These are phyloP conservation scores for Hylaea fasciaria DNA, from an alignment of 2,888 invertebrate genomes.

Conservation along the genomic window DNA sequence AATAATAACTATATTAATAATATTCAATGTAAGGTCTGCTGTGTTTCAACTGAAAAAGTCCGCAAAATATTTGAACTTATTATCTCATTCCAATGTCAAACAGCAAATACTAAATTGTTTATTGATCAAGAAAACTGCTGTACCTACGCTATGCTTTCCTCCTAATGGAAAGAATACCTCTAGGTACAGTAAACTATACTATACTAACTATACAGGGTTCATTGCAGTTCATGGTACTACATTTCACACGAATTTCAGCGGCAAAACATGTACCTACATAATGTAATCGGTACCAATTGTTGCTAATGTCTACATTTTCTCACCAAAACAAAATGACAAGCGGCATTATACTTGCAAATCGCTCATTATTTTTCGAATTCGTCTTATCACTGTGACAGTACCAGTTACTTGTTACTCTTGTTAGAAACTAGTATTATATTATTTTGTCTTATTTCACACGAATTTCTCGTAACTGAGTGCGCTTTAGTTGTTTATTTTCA, in stretches of 20 bases:
- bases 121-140: too few species aligned
- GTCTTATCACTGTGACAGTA: constrained; percentile 15
- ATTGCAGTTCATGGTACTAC: constrained; percentile 10
- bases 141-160: too few species aligned
- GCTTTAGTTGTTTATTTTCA: constrained; percentile 1
- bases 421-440: constrained; percentile 4
- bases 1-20: too few species aligned
- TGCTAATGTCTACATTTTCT: constrained; percentile 5
- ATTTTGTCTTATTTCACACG: constrained; percentile 4
- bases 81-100: too few species aligned
- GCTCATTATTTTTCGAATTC: constrained; percentile 19
- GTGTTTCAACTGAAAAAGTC: too few species aligned
- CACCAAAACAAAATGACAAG: constrained; percentile 15
- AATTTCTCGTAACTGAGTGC: constrained; percentile 4
- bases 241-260: constrained; percentile 7
- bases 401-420: constrained; percentile 7
- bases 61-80: too few species aligned
- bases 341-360: constrained; percentile 27
- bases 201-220: background rate
- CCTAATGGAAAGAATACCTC: too few species aligned
- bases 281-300: constrained; percentile 5
- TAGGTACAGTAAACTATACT: too few species aligned
- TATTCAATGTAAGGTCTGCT: too few species aligned
- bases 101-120: too few species aligned
- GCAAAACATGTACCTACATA: too few species aligned